Conservation (phyloP, 2,888 invertebrate genomes). For the Ochropacha duplaris region DNA sequence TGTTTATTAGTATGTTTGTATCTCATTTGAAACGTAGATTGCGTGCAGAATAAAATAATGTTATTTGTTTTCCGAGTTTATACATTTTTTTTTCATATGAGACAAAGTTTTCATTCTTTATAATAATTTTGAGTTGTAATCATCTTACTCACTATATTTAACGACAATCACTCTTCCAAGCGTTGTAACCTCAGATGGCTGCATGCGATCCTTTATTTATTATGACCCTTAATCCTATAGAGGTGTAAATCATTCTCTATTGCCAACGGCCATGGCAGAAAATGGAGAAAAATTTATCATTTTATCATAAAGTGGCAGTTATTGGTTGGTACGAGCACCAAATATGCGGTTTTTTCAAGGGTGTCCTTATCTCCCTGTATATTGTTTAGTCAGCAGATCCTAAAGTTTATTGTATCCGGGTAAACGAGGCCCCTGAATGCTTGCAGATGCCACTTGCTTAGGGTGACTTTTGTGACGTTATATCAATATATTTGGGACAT, state of each 20-base stretch:
- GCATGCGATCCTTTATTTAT: not conserved
- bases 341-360: slow-evolving; percentile 38
- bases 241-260: slow-evolving; percentile 4
- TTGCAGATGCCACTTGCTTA: not conserved
- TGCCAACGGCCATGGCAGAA: not conserved
- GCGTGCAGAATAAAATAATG: too few species aligned
- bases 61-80: too few species aligned
- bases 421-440: not conserved
- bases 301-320: slow-evolving; percentile 23
- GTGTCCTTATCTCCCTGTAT: slow-evolving; percentile 32
- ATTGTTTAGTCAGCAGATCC: slow-evolving; percentile 47
- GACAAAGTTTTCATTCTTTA: too few species aligned
- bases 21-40: too few species aligned
- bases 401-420: slow-evolving; percentile 37
- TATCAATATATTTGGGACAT: not conserved
- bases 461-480: not conserved
- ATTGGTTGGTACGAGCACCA: slow-evolving; percentile 28
- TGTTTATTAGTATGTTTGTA: too few species aligned
- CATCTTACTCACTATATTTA: not conserved
- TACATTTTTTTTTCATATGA: too few species aligned
- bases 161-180: not conserved
- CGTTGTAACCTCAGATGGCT: not conserved
- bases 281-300: slow-evolving; percentile 17
- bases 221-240: not conserved
- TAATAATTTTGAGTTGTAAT: too few species aligned